These are phyloP conservation scores for Julus scandinavius DNA, from an alignment of 2,888 invertebrate species.

Conservation along the genomic window DNA sequence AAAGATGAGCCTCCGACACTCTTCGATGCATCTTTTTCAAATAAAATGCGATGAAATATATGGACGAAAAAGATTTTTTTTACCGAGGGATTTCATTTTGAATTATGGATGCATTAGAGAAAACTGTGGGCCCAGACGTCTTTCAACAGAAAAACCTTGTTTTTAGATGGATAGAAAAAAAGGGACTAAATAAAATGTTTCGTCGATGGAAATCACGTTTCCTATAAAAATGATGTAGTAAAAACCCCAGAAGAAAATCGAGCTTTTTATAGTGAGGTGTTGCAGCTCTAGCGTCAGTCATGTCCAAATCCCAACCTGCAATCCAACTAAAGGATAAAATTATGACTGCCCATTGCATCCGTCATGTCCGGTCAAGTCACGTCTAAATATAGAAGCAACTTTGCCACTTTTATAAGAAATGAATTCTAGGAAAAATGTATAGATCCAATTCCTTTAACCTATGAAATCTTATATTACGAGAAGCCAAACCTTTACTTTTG, in stretches of 20 bases:
- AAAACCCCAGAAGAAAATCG: conserved; percentile 3
- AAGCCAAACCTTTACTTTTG: neutral
- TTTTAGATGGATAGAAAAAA: neutral
- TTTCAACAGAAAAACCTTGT: conserved; percentile 31
- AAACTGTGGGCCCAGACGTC: conserved; percentile 19
- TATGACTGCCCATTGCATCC: conserved; percentile 34
- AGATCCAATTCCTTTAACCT: neutral
- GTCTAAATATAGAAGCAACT: neutral
- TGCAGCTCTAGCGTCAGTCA: neutral
- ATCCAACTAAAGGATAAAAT: conserved; percentile 1
- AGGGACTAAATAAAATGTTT: conserved; percentile 13
- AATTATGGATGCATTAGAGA: conserved; percentile 34
- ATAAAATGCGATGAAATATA: conserved; percentile 30
- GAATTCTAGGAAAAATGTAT: neutral
- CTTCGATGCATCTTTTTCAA: conserved; percentile 39
- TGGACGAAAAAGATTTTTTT: conserved; percentile 26
- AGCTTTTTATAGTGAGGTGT: conserved; percentile 14
- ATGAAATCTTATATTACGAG: neutral
- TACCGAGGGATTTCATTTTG: conserved; percentile 34
- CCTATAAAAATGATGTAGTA: conserved; percentile 24
- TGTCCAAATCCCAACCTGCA: conserved; percentile 20
- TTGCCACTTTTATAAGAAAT: neutral
- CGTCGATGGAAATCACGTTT: conserved; percentile 42
- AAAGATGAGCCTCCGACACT: conserved; percentile 39
- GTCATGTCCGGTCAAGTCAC: conserved; percentile 19